Evolutionary conservation across 2,113 vertebrate species (phyloP), one percentile per base, ranked within the genome.

Genomic region (Dermatemys mawii): DNA sequence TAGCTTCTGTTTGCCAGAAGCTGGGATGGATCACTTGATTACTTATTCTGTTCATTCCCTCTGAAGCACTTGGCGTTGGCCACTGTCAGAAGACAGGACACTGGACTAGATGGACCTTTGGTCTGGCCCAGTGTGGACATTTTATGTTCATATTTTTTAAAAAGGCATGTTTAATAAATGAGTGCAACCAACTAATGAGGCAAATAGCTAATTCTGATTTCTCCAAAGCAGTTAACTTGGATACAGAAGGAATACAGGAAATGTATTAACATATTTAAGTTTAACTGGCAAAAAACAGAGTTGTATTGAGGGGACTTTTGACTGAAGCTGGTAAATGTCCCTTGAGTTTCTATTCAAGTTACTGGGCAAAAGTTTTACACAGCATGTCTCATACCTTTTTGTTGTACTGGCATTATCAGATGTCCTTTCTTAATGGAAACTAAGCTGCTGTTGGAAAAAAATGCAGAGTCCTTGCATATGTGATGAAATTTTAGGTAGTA

Each of bases 281-380:
- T 91, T 96, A 92, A 96, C 95, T 93, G 94, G 90, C 84, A 92
- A 55, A 82, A 95, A 84, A 63, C 35, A 38, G 89, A 96, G 41
- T 90, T 86, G 70, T 73, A 41, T 97, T 86, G 84, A 97, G 93
- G 87, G 82, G 84, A 80, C 80, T 97, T 95, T 95, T 93, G 85
- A 96, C 84, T 94, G 91, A 92, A 96, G 88, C 93, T 97, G 93
- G 78, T 94, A 81, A 94, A 84, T 51, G 90, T 89, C 63, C 86
- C 32, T 96, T 94, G 86, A 96, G 95, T 96, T 96, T 92, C 83
- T 82, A 91, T 96, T 96, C 80, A 79, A 55, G 94, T 96, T 96
- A 82, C 32, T 95, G 96, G 94, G 92, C 91, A 96, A 50, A 86
- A 92, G 76, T 91, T 94, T 83, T 87, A 29, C 38, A 67, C 27